Conservation (phyloP, 1,140 invertebrate genomes). For the Zeugodacus cucurbitae region DNA sequence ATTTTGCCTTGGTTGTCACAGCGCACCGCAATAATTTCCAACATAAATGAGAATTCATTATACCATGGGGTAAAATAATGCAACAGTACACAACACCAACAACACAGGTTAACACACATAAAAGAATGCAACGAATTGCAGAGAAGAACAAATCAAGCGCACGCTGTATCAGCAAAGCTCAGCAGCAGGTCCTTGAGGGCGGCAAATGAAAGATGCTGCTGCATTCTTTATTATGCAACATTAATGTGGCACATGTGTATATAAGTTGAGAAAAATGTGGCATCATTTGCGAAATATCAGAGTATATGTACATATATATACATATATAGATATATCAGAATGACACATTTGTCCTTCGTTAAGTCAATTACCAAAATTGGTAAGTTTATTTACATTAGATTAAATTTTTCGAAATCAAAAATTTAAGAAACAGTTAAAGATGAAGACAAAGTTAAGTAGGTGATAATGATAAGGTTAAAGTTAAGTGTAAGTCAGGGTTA, state of each 20-base stretch:
- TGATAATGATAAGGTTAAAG: too few relatives aligned
- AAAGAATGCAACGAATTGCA: neutral
- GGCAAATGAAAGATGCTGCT: neutral
- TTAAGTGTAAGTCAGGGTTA: too few relatives aligned
- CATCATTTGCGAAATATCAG: neutral
- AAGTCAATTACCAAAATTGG: neutral
- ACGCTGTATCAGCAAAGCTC: neutral
- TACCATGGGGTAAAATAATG: conserved; percentile 17
- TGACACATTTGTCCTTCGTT: neutral
- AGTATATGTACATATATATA: too few relatives aligned
- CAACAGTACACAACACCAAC: neutral
- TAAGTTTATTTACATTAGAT: neutral
- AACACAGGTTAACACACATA: neutral
- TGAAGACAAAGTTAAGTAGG: too few relatives aligned
- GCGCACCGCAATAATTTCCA: neutral
- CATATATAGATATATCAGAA: neutral
- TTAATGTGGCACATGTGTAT: neutral
- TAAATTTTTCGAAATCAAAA: neutral
- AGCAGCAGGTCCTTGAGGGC: conserved; percentile 34
- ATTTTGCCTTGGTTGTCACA: neutral
- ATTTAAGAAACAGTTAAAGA: neutral
- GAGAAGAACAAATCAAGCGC: neutral
- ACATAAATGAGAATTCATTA: conserved; percentile 32
- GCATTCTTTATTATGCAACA: conserved; percentile 17
- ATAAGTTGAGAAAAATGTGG: neutral